These are phyloP conservation scores for Bergia sp. DNA, from an alignment of 92 coral and sea anemone species.

Conservation along the genomic window DNA sequence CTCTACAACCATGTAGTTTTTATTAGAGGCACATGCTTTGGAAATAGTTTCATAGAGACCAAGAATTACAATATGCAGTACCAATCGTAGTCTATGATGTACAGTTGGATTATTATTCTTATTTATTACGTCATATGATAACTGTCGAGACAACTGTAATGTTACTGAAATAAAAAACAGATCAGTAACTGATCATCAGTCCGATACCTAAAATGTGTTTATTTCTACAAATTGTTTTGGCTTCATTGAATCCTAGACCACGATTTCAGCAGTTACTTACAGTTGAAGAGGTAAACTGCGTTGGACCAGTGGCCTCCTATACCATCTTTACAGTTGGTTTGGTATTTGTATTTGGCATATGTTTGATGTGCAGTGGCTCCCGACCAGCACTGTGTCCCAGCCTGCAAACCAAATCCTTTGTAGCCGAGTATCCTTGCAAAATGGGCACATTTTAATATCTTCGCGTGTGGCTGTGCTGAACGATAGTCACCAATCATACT, in stretches of 20 bases:
- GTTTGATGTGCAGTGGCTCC: slow-evolving; percentile 7
- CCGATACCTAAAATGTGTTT: no score
- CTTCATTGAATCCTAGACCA: background rate
- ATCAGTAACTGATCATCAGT: no score
- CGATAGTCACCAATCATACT: background rate
- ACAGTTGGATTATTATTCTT: no score
- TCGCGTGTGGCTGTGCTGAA: background rate
- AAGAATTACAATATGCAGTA: no score
- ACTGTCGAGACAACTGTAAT: no score
- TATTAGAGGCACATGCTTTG: no score
- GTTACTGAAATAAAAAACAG: no score
- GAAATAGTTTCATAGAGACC: no score
- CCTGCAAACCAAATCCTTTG: slow-evolving; percentile 23
- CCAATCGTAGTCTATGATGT: no score
- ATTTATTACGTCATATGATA: no score
- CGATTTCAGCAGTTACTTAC: background rate
- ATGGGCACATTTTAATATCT: background rate
- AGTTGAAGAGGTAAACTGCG: slow-evolving; percentile 8
- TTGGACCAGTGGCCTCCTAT: background rate
- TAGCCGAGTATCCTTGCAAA: slow-evolving; percentile 3
- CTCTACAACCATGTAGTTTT: no score
- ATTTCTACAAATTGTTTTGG: no score
- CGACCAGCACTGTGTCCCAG: slow-evolving; percentile 2
- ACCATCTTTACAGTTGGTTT: background rate
- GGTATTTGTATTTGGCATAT: background rate